Evolutionary conservation across 1,140 invertebrate species (phyloP), one percentile per base, ranked within the genome.

Genomic region (Phymastichus coffea): DNA sequence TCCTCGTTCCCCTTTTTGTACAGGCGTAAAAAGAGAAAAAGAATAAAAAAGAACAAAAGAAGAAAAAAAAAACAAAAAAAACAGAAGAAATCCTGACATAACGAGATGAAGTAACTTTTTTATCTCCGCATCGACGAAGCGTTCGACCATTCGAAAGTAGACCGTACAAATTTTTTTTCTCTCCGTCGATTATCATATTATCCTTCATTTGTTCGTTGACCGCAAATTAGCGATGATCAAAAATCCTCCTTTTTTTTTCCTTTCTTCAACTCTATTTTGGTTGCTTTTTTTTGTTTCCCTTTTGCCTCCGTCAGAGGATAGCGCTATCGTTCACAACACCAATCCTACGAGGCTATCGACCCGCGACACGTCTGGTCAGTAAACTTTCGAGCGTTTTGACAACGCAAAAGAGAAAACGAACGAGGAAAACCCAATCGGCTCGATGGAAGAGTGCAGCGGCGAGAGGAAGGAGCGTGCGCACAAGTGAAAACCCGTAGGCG

Each of bases 61-160:
- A n/a, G n/a, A n/a, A n/a, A n/a, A n/a, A n/a, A n/a, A n/a, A n/a
- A n/a, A n/a, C n/a, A n/a, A n/a, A n/a, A n/a, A n/a, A n/a, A n/a
- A n/a, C n/a, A n/a, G n/a, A n/a, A n/a, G n/a, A n/a, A n/a, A n/a
- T n/a, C 26, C 57, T 59, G 48, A 46, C 48, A 59, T 52, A 57
- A 57, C 46, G 41, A 44, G 40, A 59, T 59, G 57, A 59, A 59
- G 48, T 59, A 52, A 59, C 40, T 10, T 19, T n/a, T 35, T 59
- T 52, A 52, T 52, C 57, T 51, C 30, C 8, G 30, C 26, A 52
- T 59, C 57, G 17, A 38, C 23, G 40, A n/a, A n/a, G n/a, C n/a
- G 52, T 59, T 59, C 57, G 47, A 52, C 19, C 40, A 40, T 59
- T 52, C 28, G 44, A 44, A 59, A 52, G 57, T 52, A 59, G 57